Evolutionary conservation across 2,888 invertebrate species (phyloP).

Genomic region (Drosophila glabriapex): DNA sequence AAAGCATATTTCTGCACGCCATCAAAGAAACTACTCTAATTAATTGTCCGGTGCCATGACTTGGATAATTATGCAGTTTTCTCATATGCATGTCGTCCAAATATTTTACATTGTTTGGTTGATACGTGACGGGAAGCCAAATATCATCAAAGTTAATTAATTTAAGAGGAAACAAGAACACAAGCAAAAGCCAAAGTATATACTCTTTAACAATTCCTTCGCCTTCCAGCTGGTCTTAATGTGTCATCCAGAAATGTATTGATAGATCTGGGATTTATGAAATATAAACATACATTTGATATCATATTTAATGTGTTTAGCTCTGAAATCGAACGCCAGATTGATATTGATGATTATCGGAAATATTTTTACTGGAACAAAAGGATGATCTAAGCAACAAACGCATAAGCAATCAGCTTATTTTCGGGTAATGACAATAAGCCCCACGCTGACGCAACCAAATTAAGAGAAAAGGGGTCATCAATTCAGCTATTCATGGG

Average conservation of each 20-base stretch:
- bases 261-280: neutral
- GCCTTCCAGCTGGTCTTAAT: neutral
- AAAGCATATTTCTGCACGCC: neutral
- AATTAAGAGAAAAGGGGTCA: slow-evolving; percentile 6
- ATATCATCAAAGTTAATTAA: neutral
- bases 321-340: neutral
- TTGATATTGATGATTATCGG: neutral
- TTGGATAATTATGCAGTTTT: neutral
- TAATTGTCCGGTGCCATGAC: neutral
- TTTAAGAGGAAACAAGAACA: neutral
- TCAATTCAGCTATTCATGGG: slow-evolving; percentile 8
- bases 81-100: neutral
- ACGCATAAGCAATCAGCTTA: slow-evolving; percentile 1
- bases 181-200: neutral
- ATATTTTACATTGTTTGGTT: neutral
- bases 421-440: slow-evolving; percentile 3
- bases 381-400: neutral
- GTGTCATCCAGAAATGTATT: neutral
- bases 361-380: neutral
- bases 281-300: neutral
- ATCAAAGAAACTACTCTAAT: neutral
- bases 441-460: neutral
- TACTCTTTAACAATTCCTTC: neutral
- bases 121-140: neutral
- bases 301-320: neutral